Evolutionary conservation across 2,888 invertebrate species (phyloP).

Genomic region (Xylocampa areola): DNA sequence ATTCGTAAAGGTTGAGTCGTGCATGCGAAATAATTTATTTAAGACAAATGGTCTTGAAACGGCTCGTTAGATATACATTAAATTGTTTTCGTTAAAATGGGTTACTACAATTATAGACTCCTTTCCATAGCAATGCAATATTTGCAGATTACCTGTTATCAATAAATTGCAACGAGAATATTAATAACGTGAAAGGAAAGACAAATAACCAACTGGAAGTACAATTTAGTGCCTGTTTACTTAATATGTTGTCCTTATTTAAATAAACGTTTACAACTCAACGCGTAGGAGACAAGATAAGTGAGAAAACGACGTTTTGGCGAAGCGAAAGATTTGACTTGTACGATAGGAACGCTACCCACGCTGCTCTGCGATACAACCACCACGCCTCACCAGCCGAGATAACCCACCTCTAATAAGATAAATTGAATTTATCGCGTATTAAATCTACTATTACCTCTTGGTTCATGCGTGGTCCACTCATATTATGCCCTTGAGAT

Average conservation of each 20-base stretch:
- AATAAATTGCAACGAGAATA: conserved; percentile 23
- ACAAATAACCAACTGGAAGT: conserved; percentile 16
- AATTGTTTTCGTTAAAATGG: conserved; percentile 24
- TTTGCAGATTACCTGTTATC: conserved; percentile 4
- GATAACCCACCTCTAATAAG: conserved; percentile 74
- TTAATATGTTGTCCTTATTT: conserved; percentile 52
- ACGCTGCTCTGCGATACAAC: conserved; percentile 68
- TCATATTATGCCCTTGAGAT: conserved; percentile 69
- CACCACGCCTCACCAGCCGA: conserved; percentile 57
- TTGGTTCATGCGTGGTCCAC: conserved; percentile 69
- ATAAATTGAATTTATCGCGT: conserved; percentile 79
- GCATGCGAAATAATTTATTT: conserved; percentile 47
- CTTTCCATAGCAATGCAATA: conserved; percentile 1
- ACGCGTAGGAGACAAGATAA: conserved; percentile 62
- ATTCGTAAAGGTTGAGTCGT: conserved; percentile 26
- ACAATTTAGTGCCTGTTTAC: conserved; percentile 42
- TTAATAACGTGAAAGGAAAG: conserved; percentile 31
- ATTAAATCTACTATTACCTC: conserved; percentile 73
- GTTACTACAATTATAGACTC: conserved; percentile 6
- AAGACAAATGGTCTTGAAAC: conserved; percentile 38
- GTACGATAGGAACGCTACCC: conserved; percentile 63
- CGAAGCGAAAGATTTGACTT: conserved; percentile 56
- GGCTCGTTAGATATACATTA: conserved; percentile 21
- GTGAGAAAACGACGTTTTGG: conserved; percentile 49
- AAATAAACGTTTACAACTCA: conserved; percentile 50